Base-by-base conservation (phyloP, 1,140 invertebrate genomes). In the Cyclargus thomasi region DNA sequence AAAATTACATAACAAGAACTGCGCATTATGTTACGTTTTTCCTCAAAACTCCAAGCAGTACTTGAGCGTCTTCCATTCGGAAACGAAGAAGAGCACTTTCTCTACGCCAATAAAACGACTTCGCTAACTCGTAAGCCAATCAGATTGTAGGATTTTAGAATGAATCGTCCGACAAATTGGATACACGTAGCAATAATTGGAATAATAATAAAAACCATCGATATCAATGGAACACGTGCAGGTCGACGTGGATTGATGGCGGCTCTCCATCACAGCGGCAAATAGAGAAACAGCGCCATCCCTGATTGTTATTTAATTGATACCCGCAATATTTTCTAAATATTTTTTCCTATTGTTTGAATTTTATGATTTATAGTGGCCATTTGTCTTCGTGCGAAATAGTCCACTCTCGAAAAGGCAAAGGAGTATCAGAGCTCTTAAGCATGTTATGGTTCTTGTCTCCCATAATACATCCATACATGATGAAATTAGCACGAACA, bases 161-260 rank as follows among this genome's bases (percentile, higher is more conserved):
- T 47, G 39, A 47, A 47, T 47, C 39, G 39, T 47, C 39, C 39
- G 39, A 47, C 14, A 47, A 47, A 47, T 47, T 47, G 39, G 39
- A 47, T 47, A 47, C 4, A 29, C 7, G 39, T 47, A 47, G 39
- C 6, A 47, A 47, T 47, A 47, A 47, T 47, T 47, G 39, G 39
- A 47, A 47, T 39, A 47, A 47, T 20, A 59, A 59, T 59, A 59
- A 11, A 59, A 35, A 67, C 36, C 63, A 71, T 74, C 59, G 67
- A 74, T 74, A 74, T 69, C 72, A 67, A 69, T 74, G 68, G 64
- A 57, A 68, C 59, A 57, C 62, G 47, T 59, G 55, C 18, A 59
- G 55, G 11, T 20, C 55, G 55, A 59, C 55, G 20, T 0, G 14
- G 55, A 59, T 59, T 59, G 20, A 59, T 59, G 20, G 39, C 29